Evolutionary conservation across 2,113 vertebrate genomes (phyloP), one percentile per base, ranked within the genome.

Genomic region (Pyxicephalus adspersus): DNA sequence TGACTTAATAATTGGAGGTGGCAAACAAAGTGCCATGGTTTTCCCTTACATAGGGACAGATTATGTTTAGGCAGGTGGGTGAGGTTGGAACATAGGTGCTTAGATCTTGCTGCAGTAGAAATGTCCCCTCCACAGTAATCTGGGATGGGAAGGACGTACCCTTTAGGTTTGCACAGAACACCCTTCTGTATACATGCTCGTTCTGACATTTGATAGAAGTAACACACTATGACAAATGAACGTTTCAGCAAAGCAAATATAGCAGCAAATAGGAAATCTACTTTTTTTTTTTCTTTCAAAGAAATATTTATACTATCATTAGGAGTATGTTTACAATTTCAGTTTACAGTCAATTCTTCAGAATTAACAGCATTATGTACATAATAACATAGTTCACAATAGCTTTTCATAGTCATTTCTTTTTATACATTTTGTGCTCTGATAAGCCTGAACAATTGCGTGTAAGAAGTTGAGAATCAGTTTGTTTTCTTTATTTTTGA

Each of bases 391-490:
- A 86, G 79, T 85, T 90, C 83, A 91, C 87, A 92, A 86, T 83
- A 88, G 76, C 75, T 82, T 85, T 89, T 68, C 88, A 83, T 64
- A 72, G 73, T 78, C 83, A 89, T 73, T 88, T 83, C 64, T 77
- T 83, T 25, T 83, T 86, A 45, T 85, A 90, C 70, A 88, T 87
- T 89, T 83, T 83, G 85, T 89, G 88, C 90, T 85, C 87, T 89
- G 87, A 91, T 91, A 89, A 92, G 89, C 87, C 89, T 86, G 85
- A 90, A 92, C 90, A 85, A 88, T 86, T 84, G 86, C 80, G 82
- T 77, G 86, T 45, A 8, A 63, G 17, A 76, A 61, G 15, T 5
- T 8, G 50, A n/a, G 6, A 77, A 58, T 34, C 6, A 1, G 38
- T 45, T 45, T 45, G 11, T 45, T 38, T 45, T 45, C 5, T 45